Base-by-base conservation (phyloP, 1,140 invertebrate genomes). In the Drosophila asahinai region DNA sequence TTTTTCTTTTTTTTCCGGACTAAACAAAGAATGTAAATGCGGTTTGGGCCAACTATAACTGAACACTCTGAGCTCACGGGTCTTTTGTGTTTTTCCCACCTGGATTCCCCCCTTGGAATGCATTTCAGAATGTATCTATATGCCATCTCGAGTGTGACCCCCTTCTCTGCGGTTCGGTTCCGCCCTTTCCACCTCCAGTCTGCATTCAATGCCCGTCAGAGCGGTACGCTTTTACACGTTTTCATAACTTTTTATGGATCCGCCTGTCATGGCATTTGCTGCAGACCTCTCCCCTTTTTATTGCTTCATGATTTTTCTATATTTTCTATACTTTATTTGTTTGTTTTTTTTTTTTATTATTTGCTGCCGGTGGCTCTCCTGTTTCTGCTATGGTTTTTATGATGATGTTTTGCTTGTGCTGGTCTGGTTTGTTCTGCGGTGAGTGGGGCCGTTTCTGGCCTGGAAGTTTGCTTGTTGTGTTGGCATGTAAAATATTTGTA, bases 201-300 rank as follows among this genome's bases (percentile, higher is more conserved):
- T n/a, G 36, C 47, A 71, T 40, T 40, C 38, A 27, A 45, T 66
- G 45, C 42, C 48, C 22, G 64, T 68, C 62, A 33, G 47, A 52
- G 57, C 54, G 55, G 43, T 70, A 57, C 58, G 42, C 33, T 79
- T 59, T 75, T 81, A 65, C 65, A 84, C 60, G 73, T 74, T 80
- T 87, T 87, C 83, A 87, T 80, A 87, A 81, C 73, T 84, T 87
- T 89, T 87, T 87, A 84, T 81, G 77, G 68, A 83, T 70, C 51
- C 61, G 60, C 38, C 49, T 64, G 60, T 54, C 57, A 59, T 80
- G 81, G 80, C 65, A 70, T 62, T 64, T 68, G 55, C 47, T 63
- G 42, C 54, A 73, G 59, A 58, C 43, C 58, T 58, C 64, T 51
- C 58, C 55, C 51, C 52, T 62, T 77, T 77, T 79, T 78, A 70